phyloP scores from a whole-genome alignment of 2,888 invertebrate species.

The Papilio protenor region DNA sequence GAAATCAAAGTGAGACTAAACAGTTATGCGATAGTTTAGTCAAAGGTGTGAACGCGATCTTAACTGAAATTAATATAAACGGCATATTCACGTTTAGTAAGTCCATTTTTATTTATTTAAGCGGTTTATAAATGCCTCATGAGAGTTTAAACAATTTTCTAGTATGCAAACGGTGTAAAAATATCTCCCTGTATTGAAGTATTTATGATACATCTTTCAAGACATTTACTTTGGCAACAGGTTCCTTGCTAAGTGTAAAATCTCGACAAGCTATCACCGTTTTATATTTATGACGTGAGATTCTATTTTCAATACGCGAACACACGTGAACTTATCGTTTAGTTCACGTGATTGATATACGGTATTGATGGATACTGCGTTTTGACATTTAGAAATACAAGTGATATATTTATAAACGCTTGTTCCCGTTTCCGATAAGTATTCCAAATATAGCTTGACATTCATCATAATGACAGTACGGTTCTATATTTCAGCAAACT shows the following conservation, averaged over 20 bases:
- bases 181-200: too few species aligned
- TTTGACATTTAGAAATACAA: constrained; percentile 11
- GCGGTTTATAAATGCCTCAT: not conserved
- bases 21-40: too few species aligned
- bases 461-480: not conserved
- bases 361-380: not conserved
- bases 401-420: not conserved
- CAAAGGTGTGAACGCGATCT: too few species aligned
- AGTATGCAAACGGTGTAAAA: not conserved
- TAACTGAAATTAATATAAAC: too few species aligned
- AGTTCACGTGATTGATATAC: constrained; percentile 14
- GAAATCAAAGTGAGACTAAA: too few species aligned
- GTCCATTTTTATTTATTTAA: too few species aligned
- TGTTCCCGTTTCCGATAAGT: not conserved
- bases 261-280: not conserved
- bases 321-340: constrained; percentile 17
- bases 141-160: not conserved
- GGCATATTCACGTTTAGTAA: too few species aligned
- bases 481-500: not conserved
- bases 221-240: constrained; percentile 11
- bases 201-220: constrained; percentile 12
- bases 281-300: constrained; percentile 32
- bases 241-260: constrained; percentile 23
- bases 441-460: not conserved
- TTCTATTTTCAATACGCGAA: constrained; percentile 26